Percentiles rank a stretch among this genome's conserved stretches.
phyloP scores from a whole-genome alignment of 1,140 invertebrate species.

The Melipona quadrifasciata region DNA sequence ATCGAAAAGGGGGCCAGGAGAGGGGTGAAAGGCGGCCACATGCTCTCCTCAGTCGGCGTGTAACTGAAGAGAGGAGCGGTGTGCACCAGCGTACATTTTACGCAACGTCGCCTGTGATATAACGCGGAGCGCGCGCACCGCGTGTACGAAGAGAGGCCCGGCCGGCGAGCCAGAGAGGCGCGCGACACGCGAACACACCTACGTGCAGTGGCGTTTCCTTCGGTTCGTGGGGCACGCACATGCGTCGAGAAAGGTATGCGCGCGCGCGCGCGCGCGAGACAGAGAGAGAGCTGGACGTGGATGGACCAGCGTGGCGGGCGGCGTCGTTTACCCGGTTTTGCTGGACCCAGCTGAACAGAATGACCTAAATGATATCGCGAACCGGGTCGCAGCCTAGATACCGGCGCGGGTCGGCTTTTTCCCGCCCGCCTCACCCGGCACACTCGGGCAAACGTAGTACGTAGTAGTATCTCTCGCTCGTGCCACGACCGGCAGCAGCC shows the following conservation, averaged over 20 bases:
- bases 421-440: conserved; percentile 29
- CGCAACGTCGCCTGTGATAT: conserved; percentile 73
- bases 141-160: conserved; percentile 3
- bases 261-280: too few relatives aligned
- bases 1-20: conserved; percentile 60
- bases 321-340: conserved; percentile 71
- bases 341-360: conserved; percentile 69
- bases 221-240: conserved; percentile 8
- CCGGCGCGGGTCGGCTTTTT: conserved; percentile 62
- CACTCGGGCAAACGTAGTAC: conserved; percentile 63
- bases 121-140: conserved; percentile 41
- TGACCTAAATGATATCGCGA: conserved; percentile 76
- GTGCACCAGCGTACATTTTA: conserved; percentile 68
- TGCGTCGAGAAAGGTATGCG: conserved; percentile 28
- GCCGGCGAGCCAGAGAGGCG: not conserved
- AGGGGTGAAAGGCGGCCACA: conserved; percentile 67
- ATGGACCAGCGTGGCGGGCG: conserved; percentile 32
- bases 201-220: not conserved
- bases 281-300: conserved; percentile 4
- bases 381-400: conserved; percentile 77
- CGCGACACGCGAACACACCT: not conserved
- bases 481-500: conserved; percentile 44
- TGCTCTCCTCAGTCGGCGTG: conserved; percentile 28
- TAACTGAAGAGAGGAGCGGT: conserved; percentile 50
- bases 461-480: conserved; percentile 52